Percentiles rank a stretch among this genome's conserved stretches.
Conservation (phyloP, 2,113 vertebrate species). For the Heteronetta atricapilla region DNA sequence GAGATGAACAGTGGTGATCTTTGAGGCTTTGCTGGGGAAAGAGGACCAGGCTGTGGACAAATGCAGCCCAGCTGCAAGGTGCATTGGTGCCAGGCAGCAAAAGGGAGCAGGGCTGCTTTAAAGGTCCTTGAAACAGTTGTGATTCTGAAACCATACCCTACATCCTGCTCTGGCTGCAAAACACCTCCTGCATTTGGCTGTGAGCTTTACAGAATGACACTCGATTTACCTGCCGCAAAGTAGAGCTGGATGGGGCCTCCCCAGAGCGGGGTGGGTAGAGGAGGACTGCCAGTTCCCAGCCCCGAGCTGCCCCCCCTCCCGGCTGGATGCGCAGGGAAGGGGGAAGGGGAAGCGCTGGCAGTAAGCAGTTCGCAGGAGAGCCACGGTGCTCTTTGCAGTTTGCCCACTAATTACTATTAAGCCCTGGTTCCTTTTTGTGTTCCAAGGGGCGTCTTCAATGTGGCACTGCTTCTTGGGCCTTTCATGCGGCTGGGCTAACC, state of each 20-base stretch:
- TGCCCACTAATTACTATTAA: conserved; percentile 83
- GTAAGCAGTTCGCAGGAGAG: conserved; percentile 70
- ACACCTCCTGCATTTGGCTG: conserved; percentile 10
- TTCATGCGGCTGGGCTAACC: conserved; percentile 72
- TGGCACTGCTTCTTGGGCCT: conserved; percentile 71
- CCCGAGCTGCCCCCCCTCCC: background rate
- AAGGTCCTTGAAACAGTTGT: background rate
- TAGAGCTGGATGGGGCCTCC: conserved; percentile 5
- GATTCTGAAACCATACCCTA: conserved; percentile 7
- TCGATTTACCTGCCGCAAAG: conserved; percentile 72
- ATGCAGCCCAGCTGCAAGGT: background rate
- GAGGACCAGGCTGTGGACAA: background rate
- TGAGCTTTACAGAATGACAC: conserved; percentile 46
- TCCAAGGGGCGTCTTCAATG: conserved; percentile 68
- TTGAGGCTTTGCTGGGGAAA: background rate
- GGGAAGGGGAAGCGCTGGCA: conserved; percentile 39
- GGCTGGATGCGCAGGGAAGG: background rate
- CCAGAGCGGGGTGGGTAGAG: background rate
- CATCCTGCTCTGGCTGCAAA: background rate
- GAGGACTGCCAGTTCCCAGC: background rate
- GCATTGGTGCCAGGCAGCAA: background rate
- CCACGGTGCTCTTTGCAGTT: conserved; percentile 74
- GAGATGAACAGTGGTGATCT: background rate
- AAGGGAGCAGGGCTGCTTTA: conserved; percentile 7
- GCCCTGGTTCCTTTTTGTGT: conserved; percentile 74